Percentiles rank a stretch among this genome's conserved stretches.
These are phyloP conservation scores for Sebastolobus alascanus DNA, from an alignment of 2,797 vertebrate genomes.

Conservation along the genomic window DNA sequence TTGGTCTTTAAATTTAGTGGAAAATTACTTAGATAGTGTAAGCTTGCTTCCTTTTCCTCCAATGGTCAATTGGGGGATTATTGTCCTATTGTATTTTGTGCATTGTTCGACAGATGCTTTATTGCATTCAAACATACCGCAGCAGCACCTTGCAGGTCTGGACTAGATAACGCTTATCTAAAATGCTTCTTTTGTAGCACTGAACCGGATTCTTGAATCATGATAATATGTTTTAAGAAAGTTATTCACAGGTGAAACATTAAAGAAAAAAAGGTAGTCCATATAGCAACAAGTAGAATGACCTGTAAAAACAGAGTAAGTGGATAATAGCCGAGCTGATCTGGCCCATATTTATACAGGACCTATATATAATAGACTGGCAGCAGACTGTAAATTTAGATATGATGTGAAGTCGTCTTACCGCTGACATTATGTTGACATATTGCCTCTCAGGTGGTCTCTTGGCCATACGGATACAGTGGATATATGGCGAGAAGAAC, in stretches of 20 bases:
- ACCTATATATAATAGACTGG: slow-evolving; percentile 63
- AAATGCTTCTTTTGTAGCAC: background rate
- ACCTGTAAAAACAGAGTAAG: slow-evolving; percentile 61
- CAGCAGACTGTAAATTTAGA: slow-evolving; percentile 77
- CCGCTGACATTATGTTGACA: slow-evolving; percentile 79
- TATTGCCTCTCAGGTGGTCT: slow-evolving; percentile 79
- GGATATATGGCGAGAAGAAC: slow-evolving; percentile 61
- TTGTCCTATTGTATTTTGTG: slow-evolving; percentile 6
- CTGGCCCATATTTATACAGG: slow-evolving; percentile 68
- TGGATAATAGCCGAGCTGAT: slow-evolving; percentile 71
- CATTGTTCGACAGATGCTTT: slow-evolving; percentile 14
- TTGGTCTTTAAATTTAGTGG: slow-evolving; percentile 6
- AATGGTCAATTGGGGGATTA: slow-evolving; percentile 19
- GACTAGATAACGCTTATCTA: slow-evolving; percentile 19
- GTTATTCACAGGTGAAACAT: slow-evolving; percentile 8
- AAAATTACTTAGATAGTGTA: slow-evolving; percentile 24
- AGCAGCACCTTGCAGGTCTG: slow-evolving; percentile 28
- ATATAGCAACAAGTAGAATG: slow-evolving; percentile 73
- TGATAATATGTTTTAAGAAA: slow-evolving; percentile 14
- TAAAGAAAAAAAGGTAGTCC: background rate
- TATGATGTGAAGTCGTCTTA: slow-evolving; percentile 77
- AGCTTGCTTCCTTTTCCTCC: slow-evolving; percentile 4
- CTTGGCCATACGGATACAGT: slow-evolving; percentile 59
- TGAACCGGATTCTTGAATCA: background rate
- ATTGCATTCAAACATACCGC: slow-evolving; percentile 13